phyloP scores from a whole-genome alignment of 2,888 invertebrate species.

The Ochropacha duplaris region DNA sequence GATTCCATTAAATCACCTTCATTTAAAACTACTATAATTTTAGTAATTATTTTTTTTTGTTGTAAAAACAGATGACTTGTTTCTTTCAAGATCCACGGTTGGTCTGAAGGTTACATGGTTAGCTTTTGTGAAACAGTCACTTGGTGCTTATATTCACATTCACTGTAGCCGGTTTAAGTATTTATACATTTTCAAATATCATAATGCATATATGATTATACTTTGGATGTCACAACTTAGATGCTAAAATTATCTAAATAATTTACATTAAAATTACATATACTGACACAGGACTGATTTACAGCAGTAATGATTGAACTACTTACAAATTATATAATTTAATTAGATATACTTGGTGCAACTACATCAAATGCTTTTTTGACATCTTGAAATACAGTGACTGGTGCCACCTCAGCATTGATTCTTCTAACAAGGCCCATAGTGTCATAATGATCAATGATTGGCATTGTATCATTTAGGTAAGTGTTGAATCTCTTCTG shows the following conservation, averaged over 20 bases:
- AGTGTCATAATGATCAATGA: slow-evolving; percentile 91
- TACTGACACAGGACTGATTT: slow-evolving; percentile 1
- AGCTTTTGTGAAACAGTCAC: neutral
- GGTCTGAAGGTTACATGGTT: neutral
- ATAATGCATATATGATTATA: neutral
- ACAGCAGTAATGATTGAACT: slow-evolving; percentile 31
- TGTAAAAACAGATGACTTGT: too few relatives aligned
- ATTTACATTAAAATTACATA: slow-evolving; percentile 3
- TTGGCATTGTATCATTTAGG: slow-evolving; percentile 93
- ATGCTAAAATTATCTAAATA: neutral
- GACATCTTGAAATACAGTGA: slow-evolving; percentile 86
- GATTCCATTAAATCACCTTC: neutral
- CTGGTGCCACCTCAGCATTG: slow-evolving; percentile 86
- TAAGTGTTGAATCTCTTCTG: slow-evolving; percentile 94
- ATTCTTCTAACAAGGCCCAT: slow-evolving; percentile 88
- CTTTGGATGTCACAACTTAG: neutral
- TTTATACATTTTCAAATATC: neutral
- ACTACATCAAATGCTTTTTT: slow-evolving; percentile 73
- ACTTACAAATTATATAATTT: slow-evolving; percentile 34
- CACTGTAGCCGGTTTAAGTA: too few relatives aligned
- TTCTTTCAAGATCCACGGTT: too few relatives aligned
- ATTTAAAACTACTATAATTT: too few relatives aligned
- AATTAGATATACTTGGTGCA: slow-evolving; percentile 54
- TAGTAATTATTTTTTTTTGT: too few relatives aligned
- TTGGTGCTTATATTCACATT: too few relatives aligned